A percentile compares a stretch with the other conserved stretches of the same genome.
phyloP scores from a whole-genome alignment of 2,113 vertebrate species.

The Pungitius pungitius region DNA sequence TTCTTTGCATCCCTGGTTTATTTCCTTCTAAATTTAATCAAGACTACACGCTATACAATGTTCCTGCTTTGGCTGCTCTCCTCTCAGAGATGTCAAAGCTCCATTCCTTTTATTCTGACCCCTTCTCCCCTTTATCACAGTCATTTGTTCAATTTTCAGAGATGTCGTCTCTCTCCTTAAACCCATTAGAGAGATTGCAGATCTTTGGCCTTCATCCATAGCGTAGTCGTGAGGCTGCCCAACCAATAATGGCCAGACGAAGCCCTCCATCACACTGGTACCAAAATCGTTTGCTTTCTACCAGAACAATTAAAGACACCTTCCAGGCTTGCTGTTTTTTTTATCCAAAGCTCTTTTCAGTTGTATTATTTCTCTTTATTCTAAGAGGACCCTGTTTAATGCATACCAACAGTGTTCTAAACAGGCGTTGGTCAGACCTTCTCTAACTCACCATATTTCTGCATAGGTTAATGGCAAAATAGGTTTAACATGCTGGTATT shows the following conservation, averaged over 20 bases:
- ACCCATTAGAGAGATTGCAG: constrained; percentile 26
- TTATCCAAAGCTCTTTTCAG: constrained; percentile 43
- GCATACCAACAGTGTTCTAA: constrained; percentile 16
- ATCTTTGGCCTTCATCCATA: constrained; percentile 38
- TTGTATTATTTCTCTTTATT: constrained; percentile 47
- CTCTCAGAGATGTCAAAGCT: constrained; percentile 27
- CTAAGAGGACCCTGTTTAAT: constrained; percentile 15
- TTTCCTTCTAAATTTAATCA: neutral
- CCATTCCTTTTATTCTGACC: constrained; percentile 18
- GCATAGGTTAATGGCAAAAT: constrained; percentile 35
- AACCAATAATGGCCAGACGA: constrained; percentile 10
- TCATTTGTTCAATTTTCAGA: constrained; percentile 37
- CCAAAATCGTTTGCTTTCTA: constrained; percentile 29
- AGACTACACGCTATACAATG: constrained; percentile 15
- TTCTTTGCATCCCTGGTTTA: constrained; percentile 16
- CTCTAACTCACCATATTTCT: constrained; percentile 14
- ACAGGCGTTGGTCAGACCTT: neutral
- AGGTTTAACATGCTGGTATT: constrained; percentile 24
- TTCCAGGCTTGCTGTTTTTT: constrained; percentile 2
- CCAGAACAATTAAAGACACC: constrained; percentile 52
- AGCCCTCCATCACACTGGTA: constrained; percentile 23
- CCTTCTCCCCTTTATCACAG: constrained; percentile 20
- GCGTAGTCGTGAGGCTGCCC: constrained; percentile 3
- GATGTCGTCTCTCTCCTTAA: constrained; percentile 24
- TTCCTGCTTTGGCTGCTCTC: constrained; percentile 21